These are phyloP conservation scores for Pipra filicauda DNA, from an alignment of 2,113 vertebrate genomes.

Conservation along the genomic window DNA sequence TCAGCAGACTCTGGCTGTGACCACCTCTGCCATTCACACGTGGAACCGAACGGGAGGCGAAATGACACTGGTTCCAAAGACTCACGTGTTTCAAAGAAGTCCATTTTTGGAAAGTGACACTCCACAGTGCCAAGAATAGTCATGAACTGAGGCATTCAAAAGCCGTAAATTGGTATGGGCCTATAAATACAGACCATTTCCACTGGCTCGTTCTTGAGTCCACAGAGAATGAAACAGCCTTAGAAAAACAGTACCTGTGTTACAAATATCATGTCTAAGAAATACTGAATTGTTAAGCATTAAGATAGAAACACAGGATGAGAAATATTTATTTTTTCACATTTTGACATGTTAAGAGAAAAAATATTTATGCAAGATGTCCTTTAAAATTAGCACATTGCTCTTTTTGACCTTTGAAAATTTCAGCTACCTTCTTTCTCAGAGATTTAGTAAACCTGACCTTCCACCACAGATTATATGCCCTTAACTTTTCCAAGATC, in stretches of 20 bases:
- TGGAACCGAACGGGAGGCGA: fast-evolving
- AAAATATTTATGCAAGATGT: not conserved
- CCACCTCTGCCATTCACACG: not conserved
- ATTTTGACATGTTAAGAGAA: not conserved
- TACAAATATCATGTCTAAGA: not conserved
- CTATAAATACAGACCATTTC: not conserved
- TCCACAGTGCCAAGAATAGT: not conserved
- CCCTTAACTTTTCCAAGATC: conserved; percentile 31
- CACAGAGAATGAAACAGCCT: not conserved
- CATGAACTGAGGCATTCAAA: not conserved
- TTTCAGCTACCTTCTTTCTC: not conserved
- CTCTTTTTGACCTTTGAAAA: conserved; percentile 38
- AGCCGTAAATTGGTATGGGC: not conserved
- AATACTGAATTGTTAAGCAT: not conserved
- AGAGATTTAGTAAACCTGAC: not conserved
- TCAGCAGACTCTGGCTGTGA: fast-evolving
- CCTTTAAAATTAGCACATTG: conserved; percentile 29
- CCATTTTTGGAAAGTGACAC: not conserved
- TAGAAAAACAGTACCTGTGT: not conserved
- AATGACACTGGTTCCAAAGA: not conserved
- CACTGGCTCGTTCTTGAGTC: not conserved
- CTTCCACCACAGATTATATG: not conserved
- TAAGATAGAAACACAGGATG: not conserved
- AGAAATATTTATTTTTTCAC: not conserved
- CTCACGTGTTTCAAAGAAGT: not conserved